Evolutionary conservation across 2,113 vertebrate genomes (phyloP), one percentile per base, ranked within the genome.

Genomic region (Oncorhynchus clarkii): DNA sequence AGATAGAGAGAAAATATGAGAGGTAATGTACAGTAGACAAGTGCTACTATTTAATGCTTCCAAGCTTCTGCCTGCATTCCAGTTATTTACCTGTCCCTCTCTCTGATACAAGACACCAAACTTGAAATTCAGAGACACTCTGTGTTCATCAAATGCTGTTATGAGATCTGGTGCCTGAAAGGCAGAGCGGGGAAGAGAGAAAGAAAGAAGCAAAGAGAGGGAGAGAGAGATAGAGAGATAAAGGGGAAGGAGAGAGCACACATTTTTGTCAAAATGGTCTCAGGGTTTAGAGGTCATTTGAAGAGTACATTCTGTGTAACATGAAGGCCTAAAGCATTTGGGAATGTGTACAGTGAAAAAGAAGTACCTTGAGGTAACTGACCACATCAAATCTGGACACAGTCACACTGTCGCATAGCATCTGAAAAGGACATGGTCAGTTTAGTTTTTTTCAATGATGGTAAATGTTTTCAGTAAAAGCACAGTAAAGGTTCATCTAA

Each of bases 321-420:
- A 54, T 54, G 51, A 14, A 14, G 12, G 51, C 16, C 51, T 62
- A 22, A 62, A 62, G 8, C 59, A 62, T 62, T 62, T 9, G 59
- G 7, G 59, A 22, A 24, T 62, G n/a, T 62, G n/a, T 18, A 18
- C 51, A 77, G 4, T 22, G 18, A 20, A 31, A 72, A 11, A 24
- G 13, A 8, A 22, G 67, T 92, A 97, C 96, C 95, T 96, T 97
- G 59, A 95, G 93, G 87, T 95, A 95, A 75, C 95, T 91, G 85
- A 97, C 95, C 48, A 93, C 93, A 22, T 96, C 95, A 89, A 97
- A 96, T 79, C 89, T 92, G 70, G 94, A 92, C 67, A 95, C 93
- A 9, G 91, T 94, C 82, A 97, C 91, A 80, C 89, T 93, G 54
- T 95, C 92, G 85, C 94, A 96, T 3, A 97, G 91, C 84, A 96